Conservation (phyloP, 2,888 invertebrate genomes). For the Petrolisthes manimaculis region DNA sequence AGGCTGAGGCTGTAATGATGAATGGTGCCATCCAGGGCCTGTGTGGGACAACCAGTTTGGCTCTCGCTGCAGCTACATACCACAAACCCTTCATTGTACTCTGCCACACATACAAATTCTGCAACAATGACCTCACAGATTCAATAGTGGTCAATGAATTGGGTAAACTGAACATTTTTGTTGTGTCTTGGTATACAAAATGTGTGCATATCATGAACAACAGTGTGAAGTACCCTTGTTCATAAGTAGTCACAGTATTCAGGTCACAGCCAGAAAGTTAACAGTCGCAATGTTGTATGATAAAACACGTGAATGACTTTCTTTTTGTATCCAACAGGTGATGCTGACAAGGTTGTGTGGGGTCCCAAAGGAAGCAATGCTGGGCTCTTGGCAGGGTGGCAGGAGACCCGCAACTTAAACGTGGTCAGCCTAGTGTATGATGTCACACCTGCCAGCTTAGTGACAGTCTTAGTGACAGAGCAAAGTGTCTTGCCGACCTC, state of each 20-base stretch:
- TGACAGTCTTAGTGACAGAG: conserved; percentile 57
- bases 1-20: conserved; percentile 61
- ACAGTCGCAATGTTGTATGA: too few relatives aligned
- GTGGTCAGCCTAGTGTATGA: conserved; percentile 61
- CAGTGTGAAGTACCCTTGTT: background rate
- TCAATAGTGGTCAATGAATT: conserved; percentile 61
- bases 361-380: conserved; percentile 36
- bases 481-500: conserved; percentile 56
- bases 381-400: conserved; percentile 44
- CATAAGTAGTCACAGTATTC: background rate
- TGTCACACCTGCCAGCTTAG: conserved; percentile 55
- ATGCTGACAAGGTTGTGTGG: conserved; percentile 41
- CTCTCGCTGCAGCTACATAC: conserved; percentile 49
- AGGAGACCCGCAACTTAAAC: conserved; percentile 45
- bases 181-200: background rate
- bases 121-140: conserved; percentile 62
- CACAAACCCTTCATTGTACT: conserved; percentile 58
- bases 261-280: too few relatives aligned
- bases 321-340: conserved; percentile 22
- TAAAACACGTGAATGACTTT: too few relatives aligned
- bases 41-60: conserved; percentile 58
- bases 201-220: background rate
- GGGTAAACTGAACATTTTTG: conserved; percentile 33
- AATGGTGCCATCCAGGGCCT: conserved; percentile 55
- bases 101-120: conserved; percentile 61